Conservation (phyloP, 2,797 vertebrate genomes). For the Masticophis lateralis region DNA sequence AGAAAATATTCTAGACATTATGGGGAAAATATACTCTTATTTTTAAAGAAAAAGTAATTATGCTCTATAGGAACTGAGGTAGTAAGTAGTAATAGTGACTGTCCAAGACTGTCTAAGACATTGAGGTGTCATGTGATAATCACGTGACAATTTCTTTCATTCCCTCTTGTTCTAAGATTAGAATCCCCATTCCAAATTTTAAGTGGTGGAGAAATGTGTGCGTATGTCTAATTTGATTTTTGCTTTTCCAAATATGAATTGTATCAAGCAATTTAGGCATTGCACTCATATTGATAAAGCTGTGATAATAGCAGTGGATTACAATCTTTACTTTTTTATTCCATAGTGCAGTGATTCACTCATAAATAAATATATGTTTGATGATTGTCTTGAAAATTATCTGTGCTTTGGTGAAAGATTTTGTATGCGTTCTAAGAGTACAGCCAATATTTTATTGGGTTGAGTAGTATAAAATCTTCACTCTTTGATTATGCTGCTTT, state of each 20-base stretch:
- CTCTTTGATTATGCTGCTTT: conserved; percentile 30
- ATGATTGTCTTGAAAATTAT: background rate
- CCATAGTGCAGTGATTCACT: conserved; percentile 11
- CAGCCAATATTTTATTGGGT: background rate
- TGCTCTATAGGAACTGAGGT: background rate
- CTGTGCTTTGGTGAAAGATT: background rate
- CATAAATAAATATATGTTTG: conserved; percentile 5
- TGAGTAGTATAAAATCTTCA: background rate
- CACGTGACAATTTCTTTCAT: background rate
- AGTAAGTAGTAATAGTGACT: too few species aligned
- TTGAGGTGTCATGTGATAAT: background rate
- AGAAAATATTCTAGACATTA: background rate
- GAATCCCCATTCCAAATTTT: background rate
- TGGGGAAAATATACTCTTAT: background rate
- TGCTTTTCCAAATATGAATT: background rate
- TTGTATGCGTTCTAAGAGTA: background rate
- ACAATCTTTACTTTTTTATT: conserved; percentile 16
- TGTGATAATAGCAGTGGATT: background rate
- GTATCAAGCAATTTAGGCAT: background rate
- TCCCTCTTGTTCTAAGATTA: background rate
- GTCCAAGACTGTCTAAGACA: background rate
- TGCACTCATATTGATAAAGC: background rate
- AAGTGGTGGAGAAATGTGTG: background rate
- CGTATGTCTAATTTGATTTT: background rate
- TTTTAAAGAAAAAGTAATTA: background rate